Conservation (phyloP, 2,888 invertebrate species). For the Agonopterix heracliana region DNA sequence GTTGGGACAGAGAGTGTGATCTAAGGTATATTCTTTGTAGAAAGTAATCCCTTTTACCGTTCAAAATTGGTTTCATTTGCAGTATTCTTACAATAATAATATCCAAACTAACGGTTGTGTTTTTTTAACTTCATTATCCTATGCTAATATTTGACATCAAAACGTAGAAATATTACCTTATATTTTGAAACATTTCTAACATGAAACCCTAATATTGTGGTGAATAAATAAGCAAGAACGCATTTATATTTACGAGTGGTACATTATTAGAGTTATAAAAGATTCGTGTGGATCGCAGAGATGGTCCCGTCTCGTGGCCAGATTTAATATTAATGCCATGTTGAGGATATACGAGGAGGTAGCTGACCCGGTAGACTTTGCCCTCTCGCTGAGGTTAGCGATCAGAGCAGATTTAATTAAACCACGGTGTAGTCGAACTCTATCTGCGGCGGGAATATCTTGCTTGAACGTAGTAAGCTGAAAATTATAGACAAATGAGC, state of each 20-base stretch:
- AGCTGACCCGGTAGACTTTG: constrained; percentile 21
- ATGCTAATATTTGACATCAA: too few species aligned
- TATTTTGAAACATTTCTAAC: not conserved
- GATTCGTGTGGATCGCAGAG: constrained; percentile 19
- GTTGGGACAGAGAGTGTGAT: too few species aligned
- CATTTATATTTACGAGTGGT: constrained; percentile 22
- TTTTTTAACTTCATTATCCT: too few species aligned
- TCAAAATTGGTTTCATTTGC: too few species aligned
- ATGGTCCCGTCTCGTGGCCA: constrained; percentile 23
- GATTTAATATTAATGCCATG: constrained; percentile 44
- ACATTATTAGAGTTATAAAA: constrained; percentile 23
- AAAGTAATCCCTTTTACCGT: too few species aligned
- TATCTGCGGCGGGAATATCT: not conserved
- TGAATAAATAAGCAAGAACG: constrained; percentile 13
- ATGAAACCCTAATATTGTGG: constrained; percentile 7
- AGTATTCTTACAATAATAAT: too few species aligned
- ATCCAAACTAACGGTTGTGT: too few species aligned
- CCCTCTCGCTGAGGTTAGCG: constrained; percentile 26
- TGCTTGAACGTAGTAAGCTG: not conserved
- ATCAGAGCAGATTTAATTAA: constrained; percentile 29
- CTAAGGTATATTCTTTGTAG: too few species aligned
- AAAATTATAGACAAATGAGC: too few species aligned
- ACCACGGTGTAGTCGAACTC: constrained; percentile 5
- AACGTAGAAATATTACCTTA: not conserved
- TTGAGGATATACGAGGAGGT: constrained; percentile 20